Evolutionary conservation across 2,888 invertebrate species (phyloP), one percentile per base, ranked within the genome.

Genomic region (Endotricha flammealis): DNA sequence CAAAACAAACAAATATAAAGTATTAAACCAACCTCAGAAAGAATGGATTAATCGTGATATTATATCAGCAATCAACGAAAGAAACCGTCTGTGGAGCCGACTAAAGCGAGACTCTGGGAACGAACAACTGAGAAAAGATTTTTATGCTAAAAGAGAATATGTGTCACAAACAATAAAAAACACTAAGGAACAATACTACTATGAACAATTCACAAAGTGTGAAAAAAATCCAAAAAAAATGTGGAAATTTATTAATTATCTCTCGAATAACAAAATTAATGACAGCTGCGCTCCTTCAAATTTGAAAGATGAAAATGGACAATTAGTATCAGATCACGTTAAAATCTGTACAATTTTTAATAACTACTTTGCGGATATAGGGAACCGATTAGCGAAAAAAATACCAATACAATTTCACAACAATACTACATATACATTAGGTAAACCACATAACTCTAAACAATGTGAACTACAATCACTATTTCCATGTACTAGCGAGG

Each of bases 41-140:
- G 44, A 48, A 1, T 46, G 44, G 46, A 46, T 44, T 8, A 43
- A 44, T 9, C 32, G 32, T 12, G 12, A 40, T 1, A 48, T 48
- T 3, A 27, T 48, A n/a, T 14, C 11, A 1, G 20, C n/a, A 14
- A 46, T 48, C 4, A 35, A 24, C 3, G 22, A 36, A 24, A 40
- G 44, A 22, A 50, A 50, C 11, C 1, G 12, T 12, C 4, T 42
- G 2, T 47, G 47, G 47, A 27, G 5, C 3, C 11, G 36, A 7
- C 28, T 33, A 0, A 39, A 44, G 20, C 8, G 27, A 6, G 12
- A 42, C 5, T 38, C 41, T 1, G 13, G 32, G 1, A 41, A 46
- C 12, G 2, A 29, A 9, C 8, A 6, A n/a, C 12, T 40, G 9
- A 9, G 34, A 27, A 12, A 12, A 1, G 9, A 39, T 8, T 44